Base-by-base conservation (phyloP, 37 sponge, comb jelly and placozoan genomes). In the Amphimedon queenslandica region DNA sequence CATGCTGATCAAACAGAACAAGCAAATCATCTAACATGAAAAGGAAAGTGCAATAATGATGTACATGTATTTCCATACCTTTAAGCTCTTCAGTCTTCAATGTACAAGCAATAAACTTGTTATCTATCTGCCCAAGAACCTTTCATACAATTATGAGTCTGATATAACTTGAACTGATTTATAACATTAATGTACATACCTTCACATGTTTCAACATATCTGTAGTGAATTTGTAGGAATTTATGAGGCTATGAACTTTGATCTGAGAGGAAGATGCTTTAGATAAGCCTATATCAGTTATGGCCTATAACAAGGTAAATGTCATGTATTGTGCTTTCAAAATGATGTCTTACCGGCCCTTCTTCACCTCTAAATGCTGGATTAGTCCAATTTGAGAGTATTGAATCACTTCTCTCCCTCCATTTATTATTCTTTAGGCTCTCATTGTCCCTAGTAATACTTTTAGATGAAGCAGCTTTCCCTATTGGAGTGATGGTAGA, bases 1-100 rank as follows among this genome's bases (percentile, higher is more conserved):
- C 99, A 82, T 99, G 99, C 71, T 99, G 99, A 38, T 99, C 99
- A 61, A 99, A 57, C 58, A 95, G 51, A 34, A 99, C 93, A 33
- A 99, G 80, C 27, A 93, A 66, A 58, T 82, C 31, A 30, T 81
- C 70, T 1, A 25, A 6, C 5, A n/a, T 60, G 27, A n/a, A 60
- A 6, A 60, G 28, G 5, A 60, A 60, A 60, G 5, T n/a, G 13
- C 13, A 13, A 18, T 13, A 47, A 47, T 8, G 13, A 18, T 13
- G 8, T 47, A 47, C 13, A 18, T 13, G 8, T 13, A 47, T 47
- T 6, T 60, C 5, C 28, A 34, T 20, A 61, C 2, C 24, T 74
- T 21, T 37, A 39, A 30, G 2, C 10, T 5, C 64, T 16, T 51
- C 57, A 30, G 43, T 40, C 23, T 80, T 72, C 57, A 90, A 34